phyloP scores from a whole-genome alignment of 2,113 vertebrate species.

The Phyllostomus discolor region DNA sequence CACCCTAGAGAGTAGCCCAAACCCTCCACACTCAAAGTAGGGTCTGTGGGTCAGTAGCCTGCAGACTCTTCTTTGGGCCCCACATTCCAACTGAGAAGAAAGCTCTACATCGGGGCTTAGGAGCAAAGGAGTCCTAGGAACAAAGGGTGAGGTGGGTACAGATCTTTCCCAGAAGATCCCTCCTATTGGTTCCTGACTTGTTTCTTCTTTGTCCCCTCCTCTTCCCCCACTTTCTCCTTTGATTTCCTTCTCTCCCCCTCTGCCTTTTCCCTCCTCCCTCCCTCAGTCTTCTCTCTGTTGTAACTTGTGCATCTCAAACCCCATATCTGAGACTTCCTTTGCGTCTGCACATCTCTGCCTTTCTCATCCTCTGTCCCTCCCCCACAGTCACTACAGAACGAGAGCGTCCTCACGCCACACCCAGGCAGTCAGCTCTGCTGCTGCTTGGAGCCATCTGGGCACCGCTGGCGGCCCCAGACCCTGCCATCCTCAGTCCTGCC shows the following conservation, averaged over 20 bases:
- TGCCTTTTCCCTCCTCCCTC: background rate
- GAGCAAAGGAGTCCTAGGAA: background rate
- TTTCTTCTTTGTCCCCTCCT: background rate
- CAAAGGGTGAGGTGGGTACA: background rate
- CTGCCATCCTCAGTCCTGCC: background rate
- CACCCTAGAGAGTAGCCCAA: accelerated
- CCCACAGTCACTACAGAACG: background rate
- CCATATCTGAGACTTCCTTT: background rate
- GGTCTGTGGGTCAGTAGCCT: background rate
- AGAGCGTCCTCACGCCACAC: background rate
- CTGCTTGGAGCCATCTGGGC: background rate
- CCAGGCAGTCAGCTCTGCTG: background rate
- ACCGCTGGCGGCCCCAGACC: background rate
- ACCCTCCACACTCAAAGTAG: background rate
- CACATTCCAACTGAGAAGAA: background rate
- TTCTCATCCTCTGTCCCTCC: background rate
- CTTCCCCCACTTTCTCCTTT: background rate
- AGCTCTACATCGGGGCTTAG: no score
- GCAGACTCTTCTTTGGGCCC: background rate
- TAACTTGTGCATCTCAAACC: background rate
- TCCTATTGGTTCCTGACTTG: background rate
- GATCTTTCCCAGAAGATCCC: background rate
- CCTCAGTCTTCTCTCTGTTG: background rate
- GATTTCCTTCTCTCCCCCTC: background rate
- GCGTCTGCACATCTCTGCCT: background rate